Evolutionary conservation across 2,797 vertebrate genomes (phyloP).

Genomic region (Mormyrus hasselquistii): DNA sequence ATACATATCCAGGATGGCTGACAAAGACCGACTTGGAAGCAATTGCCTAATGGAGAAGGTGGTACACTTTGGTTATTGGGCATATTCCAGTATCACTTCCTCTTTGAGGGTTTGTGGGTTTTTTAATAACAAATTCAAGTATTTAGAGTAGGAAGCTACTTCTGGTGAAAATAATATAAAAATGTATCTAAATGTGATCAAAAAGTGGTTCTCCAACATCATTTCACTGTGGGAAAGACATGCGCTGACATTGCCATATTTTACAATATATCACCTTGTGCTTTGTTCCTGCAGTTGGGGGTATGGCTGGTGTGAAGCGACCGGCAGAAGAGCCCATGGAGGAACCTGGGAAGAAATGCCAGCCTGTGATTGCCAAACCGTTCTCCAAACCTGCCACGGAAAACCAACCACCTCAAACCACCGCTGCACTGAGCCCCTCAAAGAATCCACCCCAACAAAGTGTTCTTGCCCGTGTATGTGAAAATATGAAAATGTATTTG

Average conservation of each 20-base stretch:
- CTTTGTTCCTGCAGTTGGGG: slow-evolving; percentile 67
- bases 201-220: background rate
- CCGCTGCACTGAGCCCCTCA: slow-evolving; percentile 21
- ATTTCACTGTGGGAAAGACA: background rate
- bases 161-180: background rate
- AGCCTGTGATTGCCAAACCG: slow-evolving; percentile 50
- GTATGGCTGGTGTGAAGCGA: slow-evolving; percentile 79
- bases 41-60: background rate
- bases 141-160: background rate
- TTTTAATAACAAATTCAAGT: background rate
- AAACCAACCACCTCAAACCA: slow-evolving; percentile 41
- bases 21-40: background rate
- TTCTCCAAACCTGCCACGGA: slow-evolving; percentile 48
- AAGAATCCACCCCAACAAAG: slow-evolving; percentile 34
- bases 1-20: background rate
- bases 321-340: slow-evolving; percentile 56
- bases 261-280: background rate
- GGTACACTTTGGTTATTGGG: background rate
- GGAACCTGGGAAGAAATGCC: slow-evolving; percentile 73
- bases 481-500: too few relatives aligned
- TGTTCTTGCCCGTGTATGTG: background rate
- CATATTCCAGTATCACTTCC: background rate
- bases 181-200: background rate
- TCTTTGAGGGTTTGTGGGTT: background rate
- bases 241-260: background rate